Evolutionary conservation across 53 echinoderm and acorn worm genomes (phyloP).

Genomic region (Paracentrotus lividus): DNA sequence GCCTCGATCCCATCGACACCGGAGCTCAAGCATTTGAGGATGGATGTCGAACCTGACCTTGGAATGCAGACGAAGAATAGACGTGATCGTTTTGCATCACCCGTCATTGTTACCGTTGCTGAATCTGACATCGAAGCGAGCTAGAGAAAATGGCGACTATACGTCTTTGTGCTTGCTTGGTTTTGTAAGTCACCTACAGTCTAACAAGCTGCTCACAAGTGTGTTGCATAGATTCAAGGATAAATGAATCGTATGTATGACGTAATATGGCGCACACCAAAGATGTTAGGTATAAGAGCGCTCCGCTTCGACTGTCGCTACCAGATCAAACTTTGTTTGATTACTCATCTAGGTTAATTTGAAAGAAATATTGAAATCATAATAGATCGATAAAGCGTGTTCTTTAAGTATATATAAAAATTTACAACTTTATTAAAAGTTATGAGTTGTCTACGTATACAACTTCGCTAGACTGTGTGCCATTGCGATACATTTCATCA

Average conservation of each 20-base stretch:
- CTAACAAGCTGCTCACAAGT: not conserved
- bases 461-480: too few species aligned
- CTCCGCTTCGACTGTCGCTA: too few species aligned
- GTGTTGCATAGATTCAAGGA: not conserved
- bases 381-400: not conserved
- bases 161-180: too few species aligned
- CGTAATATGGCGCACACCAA: not conserved
- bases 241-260: not conserved
- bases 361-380: not conserved
- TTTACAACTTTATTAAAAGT: too few species aligned
- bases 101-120: not conserved
- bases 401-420: not conserved
- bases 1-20: conserved; percentile 38
- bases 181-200: not conserved
- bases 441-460: too few species aligned
- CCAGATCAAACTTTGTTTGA: too few species aligned
- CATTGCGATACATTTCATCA: not conserved
- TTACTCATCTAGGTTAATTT: too few species aligned
- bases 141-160: not conserved
- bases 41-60: conserved; percentile 31
- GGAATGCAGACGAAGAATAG: conserved; percentile 35
- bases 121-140: not conserved
- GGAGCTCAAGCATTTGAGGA: conserved; percentile 60
- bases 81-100: conserved; percentile 28
- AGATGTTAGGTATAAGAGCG: too few species aligned